These are phyloP conservation scores for Oxytorus armatus DNA, from an alignment of 2,888 invertebrate genomes.

Conservation along the genomic window DNA sequence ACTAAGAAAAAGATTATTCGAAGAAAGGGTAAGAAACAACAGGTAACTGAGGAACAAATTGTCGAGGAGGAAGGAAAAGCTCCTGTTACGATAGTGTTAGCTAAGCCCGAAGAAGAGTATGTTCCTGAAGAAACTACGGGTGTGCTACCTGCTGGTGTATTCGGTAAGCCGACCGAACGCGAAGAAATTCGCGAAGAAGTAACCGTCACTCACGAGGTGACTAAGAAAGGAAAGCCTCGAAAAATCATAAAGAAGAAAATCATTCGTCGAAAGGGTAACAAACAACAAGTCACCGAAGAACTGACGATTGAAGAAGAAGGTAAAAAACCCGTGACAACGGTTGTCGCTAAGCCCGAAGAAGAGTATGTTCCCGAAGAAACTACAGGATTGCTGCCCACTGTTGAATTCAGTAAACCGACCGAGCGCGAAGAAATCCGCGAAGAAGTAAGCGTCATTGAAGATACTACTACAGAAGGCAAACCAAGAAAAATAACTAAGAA, in stretches of 20 bases:
- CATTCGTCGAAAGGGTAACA: slow-evolving; percentile 82
- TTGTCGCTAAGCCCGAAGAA: slow-evolving; percentile 76
- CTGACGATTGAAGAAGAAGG: slow-evolving; percentile 82
- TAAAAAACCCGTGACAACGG: slow-evolving; percentile 80
- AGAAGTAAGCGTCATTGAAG: slow-evolving; percentile 74
- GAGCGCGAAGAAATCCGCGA: slow-evolving; percentile 73
- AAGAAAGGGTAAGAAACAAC: slow-evolving; percentile 77
- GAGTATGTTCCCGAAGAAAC: slow-evolving; percentile 54
- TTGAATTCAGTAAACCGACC: slow-evolving; percentile 59
- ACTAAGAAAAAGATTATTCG: slow-evolving; percentile 78
- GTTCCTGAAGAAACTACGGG: slow-evolving; percentile 56
- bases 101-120: slow-evolving; percentile 70
- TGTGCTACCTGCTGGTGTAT: slow-evolving; percentile 53
- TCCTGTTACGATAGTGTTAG: slow-evolving; percentile 82
- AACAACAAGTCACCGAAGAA: slow-evolving; percentile 83
- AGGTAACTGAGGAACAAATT: slow-evolving; percentile 83
- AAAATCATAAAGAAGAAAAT: slow-evolving; percentile 82
- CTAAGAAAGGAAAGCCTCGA: slow-evolving; percentile 69
- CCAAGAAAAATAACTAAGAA: slow-evolving; percentile 79
- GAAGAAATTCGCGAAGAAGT: slow-evolving; percentile 72
- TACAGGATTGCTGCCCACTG: slow-evolving; percentile 16
- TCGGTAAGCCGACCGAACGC: slow-evolving; percentile 66
- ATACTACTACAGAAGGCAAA: slow-evolving; percentile 69
- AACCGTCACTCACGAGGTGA: slow-evolving; percentile 74
- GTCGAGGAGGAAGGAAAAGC: slow-evolving; percentile 85